These are phyloP conservation scores for Sebastes flavidus DNA, from an alignment of 2,797 vertebrate genomes.

Conservation along the genomic window DNA sequence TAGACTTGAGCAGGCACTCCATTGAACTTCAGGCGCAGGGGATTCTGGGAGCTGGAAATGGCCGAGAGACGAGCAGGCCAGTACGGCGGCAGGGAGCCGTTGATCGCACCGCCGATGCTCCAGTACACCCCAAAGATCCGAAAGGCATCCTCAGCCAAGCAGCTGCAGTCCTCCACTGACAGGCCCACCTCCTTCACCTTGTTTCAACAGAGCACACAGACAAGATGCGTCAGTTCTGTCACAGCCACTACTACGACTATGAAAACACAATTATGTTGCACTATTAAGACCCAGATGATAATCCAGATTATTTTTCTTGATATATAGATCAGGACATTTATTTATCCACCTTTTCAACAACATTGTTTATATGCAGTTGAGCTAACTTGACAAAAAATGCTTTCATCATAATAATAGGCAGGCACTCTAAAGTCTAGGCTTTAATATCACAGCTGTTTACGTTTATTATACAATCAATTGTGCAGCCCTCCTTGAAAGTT, in stretches of 20 bases:
- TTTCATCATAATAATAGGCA: neutral
- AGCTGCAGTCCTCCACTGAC: constrained; percentile 83
- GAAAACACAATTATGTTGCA: neutral
- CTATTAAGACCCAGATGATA: neutral
- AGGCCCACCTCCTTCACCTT: constrained; percentile 86
- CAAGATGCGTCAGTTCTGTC: neutral
- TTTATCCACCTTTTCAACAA: neutral
- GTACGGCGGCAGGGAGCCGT: constrained; percentile 72
- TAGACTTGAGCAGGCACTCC: constrained; percentile 81
- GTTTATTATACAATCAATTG: neutral
- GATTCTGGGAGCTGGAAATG: constrained; percentile 78
- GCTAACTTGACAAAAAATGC: neutral
- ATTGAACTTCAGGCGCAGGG: constrained; percentile 81
- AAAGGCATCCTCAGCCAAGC: constrained; percentile 80
- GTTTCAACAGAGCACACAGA: neutral
- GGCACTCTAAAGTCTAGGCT: neutral
- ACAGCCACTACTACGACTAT: neutral
- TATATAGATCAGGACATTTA: neutral
- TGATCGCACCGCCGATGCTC: constrained; percentile 64
- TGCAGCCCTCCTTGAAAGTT: neutral
- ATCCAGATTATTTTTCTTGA: neutral
- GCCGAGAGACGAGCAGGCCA: constrained; percentile 81
- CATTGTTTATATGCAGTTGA: neutral
- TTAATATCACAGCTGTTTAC: neutral
- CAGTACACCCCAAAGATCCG: constrained; percentile 84